These are phyloP conservation scores for Australoheros facetus DNA, from an alignment of 2,797 vertebrate genomes.

Conservation along the genomic window DNA sequence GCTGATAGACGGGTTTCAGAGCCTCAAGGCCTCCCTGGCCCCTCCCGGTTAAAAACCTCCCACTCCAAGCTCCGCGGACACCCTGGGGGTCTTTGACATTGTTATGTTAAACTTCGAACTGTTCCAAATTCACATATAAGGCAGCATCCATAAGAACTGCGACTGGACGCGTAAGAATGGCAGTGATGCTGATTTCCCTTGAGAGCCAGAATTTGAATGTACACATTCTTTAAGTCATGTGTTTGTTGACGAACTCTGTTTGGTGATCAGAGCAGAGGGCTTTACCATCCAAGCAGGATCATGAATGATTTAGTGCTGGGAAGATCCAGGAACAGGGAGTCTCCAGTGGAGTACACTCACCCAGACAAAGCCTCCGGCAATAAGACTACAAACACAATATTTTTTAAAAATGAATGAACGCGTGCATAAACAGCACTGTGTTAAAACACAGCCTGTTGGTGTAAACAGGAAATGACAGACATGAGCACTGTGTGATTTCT, in stretches of 20 bases:
- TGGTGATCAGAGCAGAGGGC: constrained; percentile 19
- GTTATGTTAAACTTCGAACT: background rate
- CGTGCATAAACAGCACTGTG: background rate
- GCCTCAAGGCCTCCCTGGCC: background rate
- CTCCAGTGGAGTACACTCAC: constrained; percentile 2
- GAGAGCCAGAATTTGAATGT: background rate
- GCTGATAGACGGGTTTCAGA: constrained; percentile 18
- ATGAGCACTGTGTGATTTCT: background rate
- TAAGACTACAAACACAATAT: background rate
- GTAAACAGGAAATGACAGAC: constrained; percentile 10
- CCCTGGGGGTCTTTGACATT: background rate
- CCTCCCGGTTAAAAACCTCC: constrained; percentile 5
- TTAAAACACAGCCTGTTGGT: constrained; percentile 27
- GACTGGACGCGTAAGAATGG: too few relatives aligned
- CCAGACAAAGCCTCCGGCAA: background rate
- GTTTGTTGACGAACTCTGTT: background rate
- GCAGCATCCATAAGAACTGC: background rate
- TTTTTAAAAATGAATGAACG: constrained; percentile 21
- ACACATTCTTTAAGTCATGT: background rate
- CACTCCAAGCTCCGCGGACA: background rate
- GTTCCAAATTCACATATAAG: background rate
- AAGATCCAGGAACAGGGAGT: constrained; percentile 38
- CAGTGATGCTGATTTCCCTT: background rate
- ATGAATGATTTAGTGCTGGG: constrained; percentile 55
- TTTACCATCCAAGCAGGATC: constrained; percentile 27